Base-by-base conservation (phyloP, 2,113 vertebrate genomes). In the Sapayoa aenigma region DNA sequence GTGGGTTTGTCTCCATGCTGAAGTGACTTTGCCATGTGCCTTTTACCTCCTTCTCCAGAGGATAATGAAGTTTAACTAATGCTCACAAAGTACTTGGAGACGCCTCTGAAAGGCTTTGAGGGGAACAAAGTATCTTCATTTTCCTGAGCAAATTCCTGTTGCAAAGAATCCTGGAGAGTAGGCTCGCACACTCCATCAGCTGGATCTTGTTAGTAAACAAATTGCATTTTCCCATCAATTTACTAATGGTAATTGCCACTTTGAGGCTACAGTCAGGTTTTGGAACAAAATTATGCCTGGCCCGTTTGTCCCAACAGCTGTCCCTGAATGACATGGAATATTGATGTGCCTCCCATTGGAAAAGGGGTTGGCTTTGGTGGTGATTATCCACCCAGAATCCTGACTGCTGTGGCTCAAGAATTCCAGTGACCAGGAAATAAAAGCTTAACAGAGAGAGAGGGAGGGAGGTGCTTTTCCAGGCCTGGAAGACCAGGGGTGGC, bases 121-220 rank as follows among this genome's bases (percentile, higher is more conserved):
- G 59, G 35, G 81, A 82, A 53, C 81, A 85, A 93, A 89, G 46
- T 67, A 33, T 92, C 84, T 83, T 30, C 46, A 18, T 92, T 89
- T 94, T 81, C 87, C 76, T 13, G 13, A 35, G 59, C 42, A 59
- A 74, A 94, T 84, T 91, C 90, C 80, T 72, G 47, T 66, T 4
- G 39, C 46, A 53, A 31, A 80, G 84, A 66, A 58, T 85, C 91
- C 58, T 3, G 4, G 85, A 90, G 90, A 95, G 77, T 3, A 76
- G 86, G 18, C 72, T 92, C 78, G 0, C 52, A 10, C 75, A 2
- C 80, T 93, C 77, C 52, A 27, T 93, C 94, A 92, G 83, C 95
- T 96, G 90, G 59, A 41, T 87, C 80, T 71, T 94, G 94, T 96
- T 93, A 87, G 96, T 86, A 95, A 97, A 95, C 93, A 97, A 91